phyloP scores from a whole-genome alignment of 2,797 vertebrate species.

The Tapera naevia region DNA sequence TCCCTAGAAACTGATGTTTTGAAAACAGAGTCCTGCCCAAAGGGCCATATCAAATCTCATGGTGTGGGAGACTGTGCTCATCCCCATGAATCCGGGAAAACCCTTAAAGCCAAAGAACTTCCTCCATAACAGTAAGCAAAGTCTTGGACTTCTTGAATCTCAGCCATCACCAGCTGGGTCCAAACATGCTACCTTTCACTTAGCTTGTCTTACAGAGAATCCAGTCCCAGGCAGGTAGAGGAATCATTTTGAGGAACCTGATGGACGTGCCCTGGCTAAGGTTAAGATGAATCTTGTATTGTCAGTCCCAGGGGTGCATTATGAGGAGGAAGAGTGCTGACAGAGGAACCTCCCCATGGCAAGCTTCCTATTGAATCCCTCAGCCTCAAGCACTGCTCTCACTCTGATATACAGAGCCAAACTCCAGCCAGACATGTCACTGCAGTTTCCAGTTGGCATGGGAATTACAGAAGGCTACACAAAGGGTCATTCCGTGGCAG shows the following conservation, averaged over 20 bases:
- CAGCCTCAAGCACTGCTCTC: not conserved
- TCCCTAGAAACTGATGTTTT: not conserved
- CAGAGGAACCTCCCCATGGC: not conserved
- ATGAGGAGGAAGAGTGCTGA: not conserved
- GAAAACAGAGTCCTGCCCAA: not conserved
- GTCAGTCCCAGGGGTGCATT: not conserved
- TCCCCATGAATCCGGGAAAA: not conserved
- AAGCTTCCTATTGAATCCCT: not conserved
- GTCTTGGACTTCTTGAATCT: not conserved
- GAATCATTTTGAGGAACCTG: not conserved
- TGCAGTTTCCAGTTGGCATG: accelerated
- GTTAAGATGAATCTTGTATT: not conserved
- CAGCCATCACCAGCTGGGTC: not conserved
- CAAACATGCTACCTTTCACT: not conserved
- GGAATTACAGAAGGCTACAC: not conserved
- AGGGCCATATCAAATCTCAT: not conserved
- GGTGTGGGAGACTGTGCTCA: not conserved
- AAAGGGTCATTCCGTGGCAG: not conserved
- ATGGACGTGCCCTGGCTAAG: not conserved
- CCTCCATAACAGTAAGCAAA: not conserved
- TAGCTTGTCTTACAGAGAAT: not conserved
- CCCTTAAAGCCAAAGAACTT: not conserved
- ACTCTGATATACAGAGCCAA: not conserved
- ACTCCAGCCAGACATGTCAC: not conserved
- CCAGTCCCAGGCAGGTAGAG: not conserved